These are phyloP conservation scores for Drosophila littoralis DNA, from an alignment of 1,140 invertebrate species.

Conservation along the genomic window DNA sequence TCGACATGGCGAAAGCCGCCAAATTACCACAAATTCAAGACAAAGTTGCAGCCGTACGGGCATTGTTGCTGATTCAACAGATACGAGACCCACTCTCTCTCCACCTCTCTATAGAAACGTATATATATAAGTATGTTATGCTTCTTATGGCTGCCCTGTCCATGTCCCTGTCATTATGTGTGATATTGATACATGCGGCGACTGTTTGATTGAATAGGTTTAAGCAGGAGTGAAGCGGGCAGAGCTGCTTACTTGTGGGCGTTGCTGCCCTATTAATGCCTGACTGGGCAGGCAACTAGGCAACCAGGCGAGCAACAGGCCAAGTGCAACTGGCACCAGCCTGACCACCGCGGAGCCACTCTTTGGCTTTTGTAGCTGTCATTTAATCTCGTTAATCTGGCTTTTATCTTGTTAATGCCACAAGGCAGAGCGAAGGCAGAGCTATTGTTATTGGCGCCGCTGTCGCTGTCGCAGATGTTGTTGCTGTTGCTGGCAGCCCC, in stretches of 20 bases:
- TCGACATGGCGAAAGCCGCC: background rate
- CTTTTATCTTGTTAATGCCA: conserved; percentile 73
- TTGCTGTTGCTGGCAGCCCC: background rate
- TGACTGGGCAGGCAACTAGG: background rate
- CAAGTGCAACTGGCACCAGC: conserved; percentile 19
- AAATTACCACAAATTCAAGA: conserved; percentile 61
- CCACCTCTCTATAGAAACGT: background rate
- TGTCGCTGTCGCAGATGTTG: background rate
- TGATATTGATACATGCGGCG: conserved; percentile 46
- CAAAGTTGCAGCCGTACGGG: conserved; percentile 47
- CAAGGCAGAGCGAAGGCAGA: conserved; percentile 30
- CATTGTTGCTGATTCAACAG: conserved; percentile 17
- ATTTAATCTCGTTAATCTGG: conserved; percentile 78
- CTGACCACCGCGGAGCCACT: background rate
- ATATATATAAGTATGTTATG: conserved; percentile 7
- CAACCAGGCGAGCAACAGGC: conserved; percentile 8
- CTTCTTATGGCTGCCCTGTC: conserved; percentile 37
- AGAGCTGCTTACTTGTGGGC: background rate
- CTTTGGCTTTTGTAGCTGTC: conserved; percentile 27
- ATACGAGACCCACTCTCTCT: background rate
- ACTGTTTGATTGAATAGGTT: conserved; percentile 12
- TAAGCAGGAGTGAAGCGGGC: background rate
- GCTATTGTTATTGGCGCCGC: conserved; percentile 49
- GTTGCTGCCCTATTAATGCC: conserved; percentile 2
- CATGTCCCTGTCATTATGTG: conserved; percentile 63